These are phyloP conservation scores for Drosophila koepferae DNA, from an alignment of 2,888 invertebrate genomes.

Conservation along the genomic window DNA sequence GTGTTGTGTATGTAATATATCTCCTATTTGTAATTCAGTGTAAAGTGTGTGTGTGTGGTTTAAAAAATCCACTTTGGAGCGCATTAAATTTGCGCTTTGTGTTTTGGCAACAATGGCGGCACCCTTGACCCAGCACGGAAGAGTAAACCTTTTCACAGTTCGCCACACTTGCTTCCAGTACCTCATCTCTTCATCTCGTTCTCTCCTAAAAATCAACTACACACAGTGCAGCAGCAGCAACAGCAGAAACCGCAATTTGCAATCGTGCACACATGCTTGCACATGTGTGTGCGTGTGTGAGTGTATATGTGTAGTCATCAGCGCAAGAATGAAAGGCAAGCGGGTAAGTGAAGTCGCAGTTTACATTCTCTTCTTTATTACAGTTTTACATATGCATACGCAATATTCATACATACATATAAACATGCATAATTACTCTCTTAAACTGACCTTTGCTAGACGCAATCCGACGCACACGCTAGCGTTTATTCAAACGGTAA, in stretches of 20 bases:
- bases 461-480: background rate
- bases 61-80: conserved; percentile 66
- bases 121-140: conserved; percentile 22
- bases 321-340: background rate
- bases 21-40: background rate
- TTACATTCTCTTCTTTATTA: conserved; percentile 7
- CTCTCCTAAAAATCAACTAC: conserved; percentile 27
- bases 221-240: conserved; percentile 11
- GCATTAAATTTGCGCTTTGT: conserved; percentile 52
- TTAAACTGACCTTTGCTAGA: conserved; percentile 4
- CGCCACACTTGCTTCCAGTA: conserved; percentile 26
- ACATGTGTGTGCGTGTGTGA: background rate
- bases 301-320: background rate
- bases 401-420: background rate
- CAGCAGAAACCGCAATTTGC: conserved; percentile 44
- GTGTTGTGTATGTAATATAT: conserved; percentile 7
- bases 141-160: conserved; percentile 57
- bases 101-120: conserved; percentile 58
- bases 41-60: conserved; percentile 30
- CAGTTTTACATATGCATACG: conserved; percentile 5
- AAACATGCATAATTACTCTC: background rate
- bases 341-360: conserved; percentile 13
- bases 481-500: conserved; percentile 12
- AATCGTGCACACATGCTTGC: conserved; percentile 20
- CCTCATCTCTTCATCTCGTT: background rate